Evolutionary conservation across 2,797 vertebrate species (phyloP).

Genomic region (Peromyscus melanophrys): DNA sequence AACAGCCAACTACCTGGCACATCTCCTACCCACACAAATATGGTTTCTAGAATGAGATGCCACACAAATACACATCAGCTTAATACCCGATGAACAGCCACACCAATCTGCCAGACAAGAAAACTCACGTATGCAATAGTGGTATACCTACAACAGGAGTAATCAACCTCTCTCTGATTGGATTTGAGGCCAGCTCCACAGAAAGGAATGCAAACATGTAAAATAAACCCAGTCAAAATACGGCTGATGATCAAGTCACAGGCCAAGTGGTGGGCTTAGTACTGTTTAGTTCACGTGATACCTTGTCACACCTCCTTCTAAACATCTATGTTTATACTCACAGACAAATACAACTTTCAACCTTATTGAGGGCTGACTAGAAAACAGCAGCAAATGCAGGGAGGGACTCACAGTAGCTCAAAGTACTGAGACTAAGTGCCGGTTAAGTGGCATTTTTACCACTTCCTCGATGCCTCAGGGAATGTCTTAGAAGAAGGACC

Average conservation of each 20-base stretch:
- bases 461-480: too few relatives aligned
- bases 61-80: not conserved
- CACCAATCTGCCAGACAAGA: not conserved
- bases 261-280: not conserved
- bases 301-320: not conserved
- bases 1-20: not conserved
- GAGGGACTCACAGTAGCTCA: not conserved
- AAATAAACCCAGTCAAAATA: not conserved
- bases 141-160: not conserved
- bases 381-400: not conserved
- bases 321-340: not conserved
- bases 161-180: not conserved
- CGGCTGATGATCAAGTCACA: too few relatives aligned
- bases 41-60: not conserved
- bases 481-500: not conserved
- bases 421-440: not conserved
- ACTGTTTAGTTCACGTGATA: not conserved
- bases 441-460: not conserved
- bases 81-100: not conserved
- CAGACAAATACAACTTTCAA: too few relatives aligned
- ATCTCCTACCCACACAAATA: slow-evolving; percentile 14
- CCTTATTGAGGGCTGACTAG: not conserved
- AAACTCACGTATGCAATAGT: not conserved
- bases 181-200: not conserved
- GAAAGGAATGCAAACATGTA: not conserved